Evolutionary conservation across 2,888 invertebrate species (phyloP), one percentile per base, ranked within the genome.

Genomic region (Lysandra bellargus): DNA sequence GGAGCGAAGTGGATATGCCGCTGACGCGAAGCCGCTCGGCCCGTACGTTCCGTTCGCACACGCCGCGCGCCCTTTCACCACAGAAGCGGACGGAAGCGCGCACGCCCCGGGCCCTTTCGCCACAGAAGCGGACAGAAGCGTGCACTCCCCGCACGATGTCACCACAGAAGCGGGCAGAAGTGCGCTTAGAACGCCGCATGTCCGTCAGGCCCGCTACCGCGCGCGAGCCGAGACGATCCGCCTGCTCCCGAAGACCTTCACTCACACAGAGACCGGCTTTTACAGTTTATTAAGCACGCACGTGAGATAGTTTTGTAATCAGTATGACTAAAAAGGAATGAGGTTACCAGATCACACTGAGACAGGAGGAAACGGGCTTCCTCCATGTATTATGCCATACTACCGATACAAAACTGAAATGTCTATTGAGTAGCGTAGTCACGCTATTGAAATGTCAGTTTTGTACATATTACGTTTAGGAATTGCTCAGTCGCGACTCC

Each of bases 221-320:
- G 0, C 88, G 94, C 44, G 93, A 90, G 1, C 88, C 90, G 1
- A 88, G 89, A 0, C 86, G 89, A 37, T 57, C 57, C 57, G 86
- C 87, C 0, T 90, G 89, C 81, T 90, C 92, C 0, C 85, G 94
- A 40, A 89, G 92, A 78, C 86, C 91, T 1, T 83, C 92, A 1
- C 84, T 93, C 73, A 87, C 91, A n/a, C 92, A 91, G 79, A 89
- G 94, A 37, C 94, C 94, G 0, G 94, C 94, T 17, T 94, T 94
- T 81, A 90, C 93, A 33, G 86, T 94, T 79, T 94, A 94, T 86
- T 94, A 79, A 60, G n/a, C 1, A 23, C 14, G 49, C 23, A 75
- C 75, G 30, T 49, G 37, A 74, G 74, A 44, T 75, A 9, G 17
- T 44, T 40, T 74, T 23, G 40, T 44, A 57, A 57, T 57, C 17